Percentiles rank a stretch among this genome's conserved stretches.
Evolutionary conservation across 1,140 invertebrate genomes (phyloP).

Genomic region (Sarcophaga bullata): DNA sequence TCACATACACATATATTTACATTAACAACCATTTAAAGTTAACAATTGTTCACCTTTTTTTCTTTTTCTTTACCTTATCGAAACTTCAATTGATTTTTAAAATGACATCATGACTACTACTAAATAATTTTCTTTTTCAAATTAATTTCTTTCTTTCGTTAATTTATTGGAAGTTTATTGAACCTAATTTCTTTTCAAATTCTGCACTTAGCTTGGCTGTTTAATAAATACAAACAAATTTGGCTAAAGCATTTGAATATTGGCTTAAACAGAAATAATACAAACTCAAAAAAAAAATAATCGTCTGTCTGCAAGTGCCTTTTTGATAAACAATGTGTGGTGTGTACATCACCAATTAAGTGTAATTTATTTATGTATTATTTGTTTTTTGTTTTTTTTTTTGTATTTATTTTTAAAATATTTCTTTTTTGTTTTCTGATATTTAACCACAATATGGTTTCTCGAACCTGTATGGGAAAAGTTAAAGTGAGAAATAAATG

Average conservation of each 20-base stretch:
- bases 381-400: neutral
- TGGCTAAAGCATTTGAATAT: neutral
- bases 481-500: neutral
- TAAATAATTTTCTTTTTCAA: neutral
- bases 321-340: neutral
- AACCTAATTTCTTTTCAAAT: neutral
- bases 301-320: neutral
- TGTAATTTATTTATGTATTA: neutral
- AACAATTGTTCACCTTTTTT: no score
- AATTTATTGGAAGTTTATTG: neutral
- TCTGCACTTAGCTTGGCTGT: neutral
- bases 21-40: no score
- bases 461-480: neutral
- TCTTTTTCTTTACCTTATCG: neutral
- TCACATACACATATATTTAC: no score
- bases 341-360: neutral
- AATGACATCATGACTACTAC: neutral
- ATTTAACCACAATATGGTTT: slow-evolving; percentile 12
- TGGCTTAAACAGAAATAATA: neutral
- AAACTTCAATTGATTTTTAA: neutral
- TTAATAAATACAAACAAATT: neutral
- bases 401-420: no score
- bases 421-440: neutral
- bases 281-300: neutral
- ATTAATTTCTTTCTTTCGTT: neutral